Conservation (phyloP, 2,797 vertebrate species). For the Caiman crocodilus region DNA sequence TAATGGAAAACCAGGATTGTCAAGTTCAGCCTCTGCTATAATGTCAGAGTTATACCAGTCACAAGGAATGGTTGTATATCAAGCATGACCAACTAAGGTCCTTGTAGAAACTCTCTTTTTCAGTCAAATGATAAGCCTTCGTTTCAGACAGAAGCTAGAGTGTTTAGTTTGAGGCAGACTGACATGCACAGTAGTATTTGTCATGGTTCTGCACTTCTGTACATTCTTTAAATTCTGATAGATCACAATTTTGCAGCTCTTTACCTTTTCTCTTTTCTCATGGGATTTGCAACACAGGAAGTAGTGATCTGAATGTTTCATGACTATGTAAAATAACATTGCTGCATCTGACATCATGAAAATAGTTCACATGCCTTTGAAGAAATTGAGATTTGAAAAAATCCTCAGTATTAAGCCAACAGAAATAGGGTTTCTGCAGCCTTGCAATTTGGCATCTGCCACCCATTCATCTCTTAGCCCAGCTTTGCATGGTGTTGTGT, state of each 20-base stretch:
- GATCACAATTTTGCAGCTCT: not conserved
- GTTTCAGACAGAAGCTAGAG: not conserved
- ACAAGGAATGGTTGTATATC: not conserved
- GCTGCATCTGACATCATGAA: not conserved
- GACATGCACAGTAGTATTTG: not conserved
- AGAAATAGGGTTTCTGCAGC: not conserved
- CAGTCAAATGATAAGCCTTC: accelerated
- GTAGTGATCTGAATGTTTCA: not conserved
- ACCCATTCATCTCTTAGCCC: not conserved
- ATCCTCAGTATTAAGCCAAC: not conserved
- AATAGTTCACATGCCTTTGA: not conserved
- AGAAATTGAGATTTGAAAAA: not conserved
- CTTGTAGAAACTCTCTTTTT: not conserved
- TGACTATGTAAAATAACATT: slow-evolving; percentile 1
- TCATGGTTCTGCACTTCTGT: not conserved
- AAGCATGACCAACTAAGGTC: not conserved
- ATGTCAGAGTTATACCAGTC: not conserved
- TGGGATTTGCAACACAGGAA: not conserved
- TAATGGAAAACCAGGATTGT: not conserved
- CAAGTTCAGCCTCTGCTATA: not conserved
- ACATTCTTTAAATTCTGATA: slow-evolving; percentile 31
- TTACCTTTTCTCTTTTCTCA: not conserved
- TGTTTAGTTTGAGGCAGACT: accelerated
- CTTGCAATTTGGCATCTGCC: not conserved
- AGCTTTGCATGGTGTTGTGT: not conserved